Conservation (phyloP, 2,888 invertebrate species). For the Suillia variegata region DNA sequence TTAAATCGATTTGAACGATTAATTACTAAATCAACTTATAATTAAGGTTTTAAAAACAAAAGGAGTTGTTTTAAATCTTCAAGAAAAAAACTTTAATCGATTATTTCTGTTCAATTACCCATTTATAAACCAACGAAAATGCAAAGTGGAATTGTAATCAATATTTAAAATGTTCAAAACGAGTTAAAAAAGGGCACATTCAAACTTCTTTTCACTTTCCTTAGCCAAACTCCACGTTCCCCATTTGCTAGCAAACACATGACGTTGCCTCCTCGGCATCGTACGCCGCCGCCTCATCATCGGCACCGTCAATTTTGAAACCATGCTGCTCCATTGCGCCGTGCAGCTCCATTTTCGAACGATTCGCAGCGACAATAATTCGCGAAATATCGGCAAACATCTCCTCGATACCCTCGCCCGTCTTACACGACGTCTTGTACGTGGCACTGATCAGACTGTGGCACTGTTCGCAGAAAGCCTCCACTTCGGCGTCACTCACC, state of each 20-base stretch:
- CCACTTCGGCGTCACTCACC: slow-evolving; percentile 84
- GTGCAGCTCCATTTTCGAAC: slow-evolving; percentile 82
- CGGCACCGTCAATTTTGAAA: slow-evolving; percentile 73
- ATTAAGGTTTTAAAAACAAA: too few species aligned
- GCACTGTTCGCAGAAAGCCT: slow-evolving; percentile 90
- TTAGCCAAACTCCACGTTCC: slow-evolving; percentile 56
- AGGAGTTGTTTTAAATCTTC: too few species aligned
- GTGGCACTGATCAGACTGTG: slow-evolving; percentile 87
- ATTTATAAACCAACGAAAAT: too few species aligned
- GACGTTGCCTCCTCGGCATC: slow-evolving; percentile 54
- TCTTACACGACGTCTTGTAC: slow-evolving; percentile 89
- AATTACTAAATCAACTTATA: too few species aligned
- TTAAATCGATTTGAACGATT: too few species aligned
- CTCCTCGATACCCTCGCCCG: slow-evolving; percentile 83
- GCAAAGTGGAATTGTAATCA: too few species aligned
- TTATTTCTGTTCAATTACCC: too few species aligned
- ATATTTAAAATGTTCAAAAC: too few species aligned
- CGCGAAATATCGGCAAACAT: slow-evolving; percentile 90
- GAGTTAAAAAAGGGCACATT: too few species aligned
- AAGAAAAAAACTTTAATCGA: too few species aligned
- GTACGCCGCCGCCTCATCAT: slow-evolving; percentile 62
- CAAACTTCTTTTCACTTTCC: too few species aligned
- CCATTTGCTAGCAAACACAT: slow-evolving; percentile 60
- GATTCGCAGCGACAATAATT: slow-evolving; percentile 78
- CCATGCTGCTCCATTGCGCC: slow-evolving; percentile 78